Evolutionary conservation across 2,888 invertebrate species (phyloP).

Genomic region (Synanthedon formicaeformis): DNA sequence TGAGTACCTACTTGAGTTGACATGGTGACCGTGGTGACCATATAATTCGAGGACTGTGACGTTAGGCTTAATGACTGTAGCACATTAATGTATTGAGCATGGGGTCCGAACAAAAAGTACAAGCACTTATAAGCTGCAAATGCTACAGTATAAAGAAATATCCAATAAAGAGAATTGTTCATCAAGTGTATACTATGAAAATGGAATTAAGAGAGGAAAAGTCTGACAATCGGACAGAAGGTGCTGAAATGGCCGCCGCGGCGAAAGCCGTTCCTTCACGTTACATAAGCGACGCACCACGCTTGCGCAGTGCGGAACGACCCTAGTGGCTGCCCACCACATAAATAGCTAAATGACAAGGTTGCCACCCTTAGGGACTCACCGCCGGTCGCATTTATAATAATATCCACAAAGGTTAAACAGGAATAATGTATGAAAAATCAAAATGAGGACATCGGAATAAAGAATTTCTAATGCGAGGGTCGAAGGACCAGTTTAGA

Average conservation of each 20-base stretch:
- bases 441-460: constrained; percentile 44
- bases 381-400: constrained; percentile 63
- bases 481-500: constrained; percentile 16
- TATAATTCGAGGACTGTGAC: background rate
- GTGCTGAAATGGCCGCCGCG: constrained; percentile 14
- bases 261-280: constrained; percentile 28
- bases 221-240: background rate
- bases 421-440: constrained; percentile 57
- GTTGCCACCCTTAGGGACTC: constrained; percentile 57
- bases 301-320: constrained; percentile 51
- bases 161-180: no score
- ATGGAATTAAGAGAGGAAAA: background rate
- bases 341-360: constrained; percentile 70
- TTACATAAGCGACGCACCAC: constrained; percentile 57
- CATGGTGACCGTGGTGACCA: no score
- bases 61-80: background rate
- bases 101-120: background rate
- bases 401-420: constrained; percentile 67
- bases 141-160: background rate
- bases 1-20: no score
- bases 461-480: constrained; percentile 21
- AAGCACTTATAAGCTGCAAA: background rate
- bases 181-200: no score
- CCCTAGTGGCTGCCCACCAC: constrained; percentile 55
- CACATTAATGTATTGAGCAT: background rate